These are phyloP conservation scores for Acanthococcus lagerstroemiae DNA, from an alignment of 2,888 invertebrate genomes.

Conservation along the genomic window DNA sequence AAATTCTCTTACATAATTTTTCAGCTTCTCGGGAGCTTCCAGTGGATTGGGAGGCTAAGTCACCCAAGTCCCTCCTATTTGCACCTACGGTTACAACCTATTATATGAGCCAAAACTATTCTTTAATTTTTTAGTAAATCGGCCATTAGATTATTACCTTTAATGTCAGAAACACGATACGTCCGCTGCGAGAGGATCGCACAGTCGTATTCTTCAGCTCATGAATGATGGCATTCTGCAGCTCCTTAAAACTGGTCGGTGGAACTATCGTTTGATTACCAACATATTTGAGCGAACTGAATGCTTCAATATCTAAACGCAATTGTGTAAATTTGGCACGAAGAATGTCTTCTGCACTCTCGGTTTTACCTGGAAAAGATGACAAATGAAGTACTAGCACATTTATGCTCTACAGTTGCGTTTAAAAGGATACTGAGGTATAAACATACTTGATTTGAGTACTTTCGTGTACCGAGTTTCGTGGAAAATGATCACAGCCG, in stretches of 20 bases:
- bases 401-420: neutral
- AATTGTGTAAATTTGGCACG: constrained; percentile 53
- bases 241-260: constrained; percentile 52
- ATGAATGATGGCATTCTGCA: constrained; percentile 49
- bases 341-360: constrained; percentile 54
- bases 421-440: neutral
- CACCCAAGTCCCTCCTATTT: too few relatives aligned
- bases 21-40: too few relatives aligned
- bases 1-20: too few relatives aligned
- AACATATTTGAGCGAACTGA: constrained; percentile 59
- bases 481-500: constrained; percentile 67
- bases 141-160: too few relatives aligned
- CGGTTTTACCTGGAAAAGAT: constrained; percentile 44
- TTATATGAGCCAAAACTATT: too few relatives aligned
- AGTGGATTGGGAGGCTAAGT: too few relatives aligned
- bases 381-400: neutral
- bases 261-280: constrained; percentile 49
- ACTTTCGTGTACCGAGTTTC: constrained; percentile 64
- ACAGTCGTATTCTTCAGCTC: constrained; percentile 61
- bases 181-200: constrained; percentile 56
- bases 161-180: constrained; percentile 56
- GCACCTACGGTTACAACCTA: too few relatives aligned
- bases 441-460: constrained; percentile 46
- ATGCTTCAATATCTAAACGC: constrained; percentile 56
- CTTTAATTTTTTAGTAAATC: too few relatives aligned